Evolutionary conservation across 2,113 vertebrate species (phyloP).

Genomic region (Psammodynastes pulverulentus): DNA sequence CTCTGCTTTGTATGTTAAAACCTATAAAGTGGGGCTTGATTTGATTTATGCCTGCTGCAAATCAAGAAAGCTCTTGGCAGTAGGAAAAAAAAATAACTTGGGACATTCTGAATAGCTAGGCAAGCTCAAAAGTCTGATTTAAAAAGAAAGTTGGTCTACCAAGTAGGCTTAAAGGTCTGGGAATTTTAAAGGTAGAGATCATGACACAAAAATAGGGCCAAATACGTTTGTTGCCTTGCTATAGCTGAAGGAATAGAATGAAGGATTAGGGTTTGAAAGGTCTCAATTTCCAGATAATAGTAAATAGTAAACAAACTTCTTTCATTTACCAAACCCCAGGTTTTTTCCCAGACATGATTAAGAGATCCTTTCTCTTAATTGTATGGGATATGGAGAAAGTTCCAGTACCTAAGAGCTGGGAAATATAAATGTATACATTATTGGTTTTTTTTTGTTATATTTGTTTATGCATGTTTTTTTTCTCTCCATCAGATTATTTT

Average conservation of each 20-base stretch:
- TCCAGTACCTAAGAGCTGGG: background rate
- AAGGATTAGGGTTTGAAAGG: background rate
- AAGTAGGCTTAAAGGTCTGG: background rate
- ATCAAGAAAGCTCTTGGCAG: background rate
- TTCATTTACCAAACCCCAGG: background rate
- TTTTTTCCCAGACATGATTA: background rate
- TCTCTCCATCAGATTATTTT: background rate
- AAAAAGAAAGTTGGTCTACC: background rate
- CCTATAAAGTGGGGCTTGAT: background rate
- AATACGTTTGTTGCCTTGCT: background rate
- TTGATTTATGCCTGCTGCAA: background rate
- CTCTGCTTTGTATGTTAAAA: background rate
- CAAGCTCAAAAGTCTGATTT: background rate
- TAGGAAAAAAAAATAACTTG: background rate
- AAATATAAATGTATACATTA: background rate
- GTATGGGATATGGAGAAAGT: background rate
- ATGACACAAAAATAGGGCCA: no score
- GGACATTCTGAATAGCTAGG: background rate
- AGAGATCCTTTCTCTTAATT: no score
- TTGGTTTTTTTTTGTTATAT: background rate
- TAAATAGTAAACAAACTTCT: background rate
- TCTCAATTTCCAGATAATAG: background rate
- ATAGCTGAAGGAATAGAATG: background rate
- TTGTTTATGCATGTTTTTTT: background rate
- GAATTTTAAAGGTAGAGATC: background rate